phyloP scores from a whole-genome alignment of 2,888 invertebrate genomes.

The Melieria picta region DNA sequence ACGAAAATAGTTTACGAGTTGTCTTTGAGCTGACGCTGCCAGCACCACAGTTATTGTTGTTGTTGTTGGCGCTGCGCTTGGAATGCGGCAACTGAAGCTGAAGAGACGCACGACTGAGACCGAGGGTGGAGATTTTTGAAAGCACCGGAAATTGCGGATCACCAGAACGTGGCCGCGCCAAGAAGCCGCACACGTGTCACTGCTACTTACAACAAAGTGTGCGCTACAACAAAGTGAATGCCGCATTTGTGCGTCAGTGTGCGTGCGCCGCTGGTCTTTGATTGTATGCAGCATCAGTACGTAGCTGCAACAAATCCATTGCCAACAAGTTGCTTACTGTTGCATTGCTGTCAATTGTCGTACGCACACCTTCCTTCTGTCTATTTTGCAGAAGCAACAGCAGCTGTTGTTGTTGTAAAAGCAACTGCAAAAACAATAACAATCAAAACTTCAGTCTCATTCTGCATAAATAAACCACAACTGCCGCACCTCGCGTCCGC shows the following conservation, averaged over 20 bases:
- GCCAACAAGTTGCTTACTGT: not conserved
- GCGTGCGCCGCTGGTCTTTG: too few species aligned
- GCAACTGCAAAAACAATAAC: slow-evolving; percentile 14
- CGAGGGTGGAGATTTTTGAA: not conserved
- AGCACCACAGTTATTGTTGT: slow-evolving; percentile 1
- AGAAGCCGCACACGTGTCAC: too few species aligned
- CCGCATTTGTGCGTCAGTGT: too few species aligned
- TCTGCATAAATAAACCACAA: not conserved
- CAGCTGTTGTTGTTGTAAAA: not conserved
- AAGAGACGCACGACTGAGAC: not conserved
- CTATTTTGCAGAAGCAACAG: slow-evolving; percentile 20
- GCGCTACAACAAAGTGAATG: too few species aligned
- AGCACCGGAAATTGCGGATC: slow-evolving; percentile 42
- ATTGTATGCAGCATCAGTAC: too few species aligned
- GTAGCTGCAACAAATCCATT: not conserved
- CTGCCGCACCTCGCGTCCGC: not conserved
- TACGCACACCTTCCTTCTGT: slow-evolving; percentile 9
- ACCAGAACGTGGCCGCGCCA: not conserved
- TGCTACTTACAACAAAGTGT: too few species aligned
- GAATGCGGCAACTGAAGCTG: not conserved
- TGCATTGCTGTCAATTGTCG: not conserved
- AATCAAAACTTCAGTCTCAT: not conserved
- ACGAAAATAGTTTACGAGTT: slow-evolving; percentile 30
- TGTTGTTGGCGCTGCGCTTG: not conserved
- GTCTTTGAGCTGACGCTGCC: slow-evolving; percentile 18